phyloP scores from a whole-genome alignment of 2,888 invertebrate species.

The Acrobasis repandana region DNA sequence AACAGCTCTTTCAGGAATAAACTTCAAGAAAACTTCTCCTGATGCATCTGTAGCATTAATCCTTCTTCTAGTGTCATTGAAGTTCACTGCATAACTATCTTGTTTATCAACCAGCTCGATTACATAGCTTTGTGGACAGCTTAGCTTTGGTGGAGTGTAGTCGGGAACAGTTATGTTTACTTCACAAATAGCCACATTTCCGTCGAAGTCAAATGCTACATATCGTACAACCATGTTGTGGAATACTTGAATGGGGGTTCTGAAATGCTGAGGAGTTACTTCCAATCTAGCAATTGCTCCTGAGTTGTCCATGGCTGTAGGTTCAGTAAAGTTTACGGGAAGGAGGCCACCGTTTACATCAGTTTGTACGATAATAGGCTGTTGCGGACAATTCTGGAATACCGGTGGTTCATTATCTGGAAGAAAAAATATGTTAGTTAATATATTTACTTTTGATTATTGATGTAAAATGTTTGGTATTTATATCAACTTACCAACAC shows the following conservation, averaged over 20 bases:
- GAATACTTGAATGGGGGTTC: slow-evolving; percentile 93
- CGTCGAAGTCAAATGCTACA: slow-evolving; percentile 98
- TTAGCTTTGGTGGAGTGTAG: slow-evolving; percentile 94
- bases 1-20: slow-evolving; percentile 91
- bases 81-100: slow-evolving; percentile 94
- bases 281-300: slow-evolving; percentile 96
- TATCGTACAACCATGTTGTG: slow-evolving; percentile 97
- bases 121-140: slow-evolving; percentile 96
- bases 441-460: neutral
- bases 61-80: slow-evolving; percentile 92
- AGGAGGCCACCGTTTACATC: slow-evolving; percentile 94
- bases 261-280: slow-evolving; percentile 95
- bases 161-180: slow-evolving; percentile 97
- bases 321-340: slow-evolving; percentile 96
- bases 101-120: slow-evolving; percentile 95
- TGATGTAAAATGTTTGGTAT: neutral
- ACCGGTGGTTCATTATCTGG: slow-evolving; percentile 96
- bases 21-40: slow-evolving; percentile 92
- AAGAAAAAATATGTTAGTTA: slow-evolving; percentile 37
- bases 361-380: slow-evolving; percentile 94
- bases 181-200: slow-evolving; percentile 98
- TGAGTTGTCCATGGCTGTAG: slow-evolving; percentile 96
- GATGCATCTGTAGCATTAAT: slow-evolving; percentile 95
- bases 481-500: slow-evolving; percentile 85
- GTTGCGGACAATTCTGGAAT: slow-evolving; percentile 97